Conservation (phyloP, 2,888 invertebrate species). For the Germaria angustata region DNA sequence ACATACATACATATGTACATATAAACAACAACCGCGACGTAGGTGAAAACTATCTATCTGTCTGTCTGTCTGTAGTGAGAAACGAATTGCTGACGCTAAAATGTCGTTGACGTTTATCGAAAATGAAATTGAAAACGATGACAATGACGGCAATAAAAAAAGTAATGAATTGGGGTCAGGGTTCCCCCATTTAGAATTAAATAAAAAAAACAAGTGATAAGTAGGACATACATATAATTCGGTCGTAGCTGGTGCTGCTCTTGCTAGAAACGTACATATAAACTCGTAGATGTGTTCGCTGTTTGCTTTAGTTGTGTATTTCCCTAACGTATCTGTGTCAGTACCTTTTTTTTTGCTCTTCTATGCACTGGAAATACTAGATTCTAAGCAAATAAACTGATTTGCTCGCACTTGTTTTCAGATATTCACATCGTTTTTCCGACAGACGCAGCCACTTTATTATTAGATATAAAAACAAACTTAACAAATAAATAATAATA, state of each 20-base stretch:
- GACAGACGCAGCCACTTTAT: neutral
- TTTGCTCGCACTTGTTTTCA: conserved; percentile 20
- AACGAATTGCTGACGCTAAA: conserved; percentile 58
- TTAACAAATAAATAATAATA: conserved; percentile 2
- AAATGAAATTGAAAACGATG: conserved; percentile 64
- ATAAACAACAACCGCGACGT: neutral
- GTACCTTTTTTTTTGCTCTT: conserved; percentile 39
- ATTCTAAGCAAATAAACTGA: conserved; percentile 10
- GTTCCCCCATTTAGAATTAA: conserved; percentile 57
- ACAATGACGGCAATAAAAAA: conserved; percentile 20
- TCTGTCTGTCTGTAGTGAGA: conserved; percentile 6
- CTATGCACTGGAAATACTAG: conserved; percentile 36
- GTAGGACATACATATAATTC: conserved; percentile 42
- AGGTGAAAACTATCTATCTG: conserved; percentile 44
- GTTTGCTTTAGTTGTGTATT: conserved; percentile 46
- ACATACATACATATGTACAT: neutral
- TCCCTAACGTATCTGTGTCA: conserved; percentile 56
- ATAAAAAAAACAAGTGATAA: conserved; percentile 20
- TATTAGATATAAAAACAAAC: neutral
- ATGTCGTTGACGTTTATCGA: conserved; percentile 67
- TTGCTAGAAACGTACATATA: conserved; percentile 1
- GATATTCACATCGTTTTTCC: neutral
- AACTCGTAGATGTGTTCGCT: conserved; percentile 2
- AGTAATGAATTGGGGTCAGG: conserved; percentile 59
- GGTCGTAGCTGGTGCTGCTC: conserved; percentile 16